phyloP scores from a whole-genome alignment of 2,888 invertebrate genomes.

The Schrankia costaestrigalis region DNA sequence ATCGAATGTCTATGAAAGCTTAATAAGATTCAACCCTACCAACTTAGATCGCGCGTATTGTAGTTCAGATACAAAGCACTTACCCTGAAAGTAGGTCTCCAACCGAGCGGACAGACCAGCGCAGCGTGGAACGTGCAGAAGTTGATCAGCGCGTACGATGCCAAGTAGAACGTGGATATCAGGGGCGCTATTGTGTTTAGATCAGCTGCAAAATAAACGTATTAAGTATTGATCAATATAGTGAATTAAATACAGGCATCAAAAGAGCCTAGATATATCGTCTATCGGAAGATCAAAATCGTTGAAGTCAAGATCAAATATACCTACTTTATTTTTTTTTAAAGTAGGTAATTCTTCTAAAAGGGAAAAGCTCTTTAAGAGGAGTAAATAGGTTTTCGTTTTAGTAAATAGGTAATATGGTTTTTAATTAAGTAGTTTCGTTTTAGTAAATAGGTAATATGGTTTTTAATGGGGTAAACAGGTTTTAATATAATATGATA shows the following conservation, averaged over 20 bases:
- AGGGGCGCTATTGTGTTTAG: conserved; percentile 94
- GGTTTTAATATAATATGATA: too few relatives aligned
- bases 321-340: too few relatives aligned
- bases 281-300: too few relatives aligned
- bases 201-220: conserved; percentile 82
- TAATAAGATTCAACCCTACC: neutral
- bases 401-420: too few relatives aligned
- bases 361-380: too few relatives aligned
- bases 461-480: too few relatives aligned
- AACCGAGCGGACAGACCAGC: conserved; percentile 91
- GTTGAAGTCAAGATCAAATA: too few relatives aligned
- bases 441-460: too few relatives aligned
- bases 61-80: conserved; percentile 31
- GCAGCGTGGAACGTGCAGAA: conserved; percentile 98
- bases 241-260: neutral
- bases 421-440: too few relatives aligned
- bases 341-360: too few relatives aligned
- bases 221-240: neutral
- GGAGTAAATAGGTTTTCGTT: too few relatives aligned
- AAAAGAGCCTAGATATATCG: neutral
- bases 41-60: neutral
- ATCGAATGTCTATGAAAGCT: too few relatives aligned
- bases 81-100: conserved; percentile 94
- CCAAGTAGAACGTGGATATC: conserved; percentile 97
- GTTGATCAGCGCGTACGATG: conserved; percentile 96